Evolutionary conservation across 2,888 invertebrate species (phyloP), one percentile per base, ranked within the genome.

Genomic region (Leptogaster cylindrica): DNA sequence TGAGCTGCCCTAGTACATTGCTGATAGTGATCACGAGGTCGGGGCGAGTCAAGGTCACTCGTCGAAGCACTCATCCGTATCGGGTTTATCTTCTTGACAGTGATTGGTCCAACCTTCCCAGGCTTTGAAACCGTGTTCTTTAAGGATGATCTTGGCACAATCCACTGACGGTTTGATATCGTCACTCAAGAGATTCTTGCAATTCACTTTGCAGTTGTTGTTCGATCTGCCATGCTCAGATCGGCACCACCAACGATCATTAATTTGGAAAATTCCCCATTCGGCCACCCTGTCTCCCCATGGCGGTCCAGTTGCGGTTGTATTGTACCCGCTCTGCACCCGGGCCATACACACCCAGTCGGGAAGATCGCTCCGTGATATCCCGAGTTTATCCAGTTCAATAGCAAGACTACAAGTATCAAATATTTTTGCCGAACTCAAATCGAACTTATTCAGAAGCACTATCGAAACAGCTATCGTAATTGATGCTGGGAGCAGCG

Each of bases 61-160:
- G 27, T 6, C 28, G 36, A 64, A 64, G 36, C 64, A 64, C 14
- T 48, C 48, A 23, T 64, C 33, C 16, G 31, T 20, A 64, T 18
- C 12, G 8, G 64, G 64, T 14, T 64, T 64, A 48, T 64, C 46
- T 12, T 46, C 23, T 48, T 64, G 64, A 12, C 64, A 64, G 36
- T 48, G 31, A 14, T 48, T 31, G n/a, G 28, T 44, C 64, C 64
- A 64, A 23, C 36, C 12, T 23, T 46, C 20, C 64, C 64, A 64
- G 36, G 46, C 46, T 3, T 20, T 23, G 0, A 46, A 12, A 23
- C 46, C 46, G 4, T 46, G 18, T 20, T 20, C 23, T 46, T 8
- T 7, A 5, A 8, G 10, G 8, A 46, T 23, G 25, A 20, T 20
- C 5, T 46, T 46, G 8, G 46, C 46, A 46, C 46, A 46, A 23